Percentiles rank a stretch among this genome's conserved stretches.
Conservation (phyloP, 2,888 invertebrate genomes). For the Malthinus seriepunctatus region DNA sequence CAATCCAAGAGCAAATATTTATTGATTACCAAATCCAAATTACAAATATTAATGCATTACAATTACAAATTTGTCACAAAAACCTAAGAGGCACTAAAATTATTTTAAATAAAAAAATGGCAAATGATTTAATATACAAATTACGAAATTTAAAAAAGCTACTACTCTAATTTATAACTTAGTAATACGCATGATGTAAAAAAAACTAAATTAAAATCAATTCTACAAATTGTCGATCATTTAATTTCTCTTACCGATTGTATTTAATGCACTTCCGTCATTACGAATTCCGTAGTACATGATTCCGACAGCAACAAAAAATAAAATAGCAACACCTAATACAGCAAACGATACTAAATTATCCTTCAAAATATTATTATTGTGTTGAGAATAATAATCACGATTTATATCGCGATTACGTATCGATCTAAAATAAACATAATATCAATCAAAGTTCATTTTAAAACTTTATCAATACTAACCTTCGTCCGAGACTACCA, state of each 20-base stretch:
- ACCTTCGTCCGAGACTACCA: slow-evolving; percentile 32
- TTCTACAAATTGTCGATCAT: too few relatives aligned
- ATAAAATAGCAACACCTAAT: slow-evolving; percentile 63
- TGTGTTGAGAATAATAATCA: slow-evolving; percentile 41
- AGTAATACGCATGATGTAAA: too few relatives aligned
- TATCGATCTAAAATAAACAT: slow-evolving; percentile 27
- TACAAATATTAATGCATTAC: slow-evolving; percentile 9
- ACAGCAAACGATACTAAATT: slow-evolving; percentile 68
- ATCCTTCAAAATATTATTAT: slow-evolving; percentile 53
- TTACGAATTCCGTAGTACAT: slow-evolving; percentile 70
- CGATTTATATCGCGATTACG: slow-evolving; percentile 43
- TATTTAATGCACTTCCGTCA: slow-evolving; percentile 60
- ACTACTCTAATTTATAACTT: too few relatives aligned
- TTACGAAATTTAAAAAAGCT: background rate
- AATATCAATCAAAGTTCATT: background rate
- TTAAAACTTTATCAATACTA: background rate
- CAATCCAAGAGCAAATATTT: slow-evolving; percentile 53
- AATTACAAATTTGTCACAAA: slow-evolving; percentile 4
- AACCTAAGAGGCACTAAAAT: background rate
- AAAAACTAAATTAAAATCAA: too few relatives aligned
- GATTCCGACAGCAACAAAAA: slow-evolving; percentile 68
- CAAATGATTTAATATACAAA: slow-evolving; percentile 1
- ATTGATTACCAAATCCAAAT: slow-evolving; percentile 51
- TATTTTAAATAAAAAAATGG: background rate
- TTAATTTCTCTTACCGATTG: slow-evolving; percentile 55